Percentiles rank a stretch among this genome's conserved stretches.
These are phyloP conservation scores for Zoanthus sociatus DNA, from an alignment of 92 coral and sea anemone species.

Conservation along the genomic window DNA sequence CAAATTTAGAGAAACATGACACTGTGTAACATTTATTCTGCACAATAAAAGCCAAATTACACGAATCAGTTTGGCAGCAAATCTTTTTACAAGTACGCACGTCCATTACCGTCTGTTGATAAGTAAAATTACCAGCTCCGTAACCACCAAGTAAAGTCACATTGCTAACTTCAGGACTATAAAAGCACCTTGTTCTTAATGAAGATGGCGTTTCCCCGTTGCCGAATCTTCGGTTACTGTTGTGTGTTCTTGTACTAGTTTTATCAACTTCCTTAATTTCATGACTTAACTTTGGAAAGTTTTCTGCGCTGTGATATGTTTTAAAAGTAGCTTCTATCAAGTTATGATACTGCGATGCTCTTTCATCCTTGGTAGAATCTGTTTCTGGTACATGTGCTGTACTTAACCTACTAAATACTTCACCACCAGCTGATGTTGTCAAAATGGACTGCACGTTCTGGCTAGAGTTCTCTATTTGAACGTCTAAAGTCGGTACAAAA, in stretches of 20 bases:
- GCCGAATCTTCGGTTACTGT: background rate
- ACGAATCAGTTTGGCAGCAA: slow-evolving; percentile 87
- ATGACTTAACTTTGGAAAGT: background rate
- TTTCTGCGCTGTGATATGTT: background rate
- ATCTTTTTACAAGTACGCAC: slow-evolving; percentile 78
- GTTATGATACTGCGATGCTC: background rate
- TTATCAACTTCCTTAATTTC: background rate
- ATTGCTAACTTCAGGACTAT: slow-evolving; percentile 66
- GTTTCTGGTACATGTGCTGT: background rate
- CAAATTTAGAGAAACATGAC: slow-evolving; percentile 61
- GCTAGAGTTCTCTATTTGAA: background rate
- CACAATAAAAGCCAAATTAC: slow-evolving; percentile 89
- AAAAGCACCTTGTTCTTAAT: slow-evolving; percentile 51
- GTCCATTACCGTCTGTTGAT: slow-evolving; percentile 78
- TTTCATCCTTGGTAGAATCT: background rate
- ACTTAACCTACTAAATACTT: slow-evolving; percentile 1
- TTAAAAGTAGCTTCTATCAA: background rate
- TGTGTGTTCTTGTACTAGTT: background rate
- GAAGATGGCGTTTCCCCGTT: background rate
- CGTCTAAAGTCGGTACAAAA: background rate
- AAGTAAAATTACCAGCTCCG: slow-evolving; percentile 77
- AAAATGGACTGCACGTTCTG: background rate
- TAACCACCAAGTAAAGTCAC: slow-evolving; percentile 83
- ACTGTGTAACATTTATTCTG: slow-evolving; percentile 81
- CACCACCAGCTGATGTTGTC: background rate